Percentiles rank a stretch among this genome's conserved stretches.
Conservation (phyloP, 2,113 vertebrate genomes). For the Thunnus maccoyii region DNA sequence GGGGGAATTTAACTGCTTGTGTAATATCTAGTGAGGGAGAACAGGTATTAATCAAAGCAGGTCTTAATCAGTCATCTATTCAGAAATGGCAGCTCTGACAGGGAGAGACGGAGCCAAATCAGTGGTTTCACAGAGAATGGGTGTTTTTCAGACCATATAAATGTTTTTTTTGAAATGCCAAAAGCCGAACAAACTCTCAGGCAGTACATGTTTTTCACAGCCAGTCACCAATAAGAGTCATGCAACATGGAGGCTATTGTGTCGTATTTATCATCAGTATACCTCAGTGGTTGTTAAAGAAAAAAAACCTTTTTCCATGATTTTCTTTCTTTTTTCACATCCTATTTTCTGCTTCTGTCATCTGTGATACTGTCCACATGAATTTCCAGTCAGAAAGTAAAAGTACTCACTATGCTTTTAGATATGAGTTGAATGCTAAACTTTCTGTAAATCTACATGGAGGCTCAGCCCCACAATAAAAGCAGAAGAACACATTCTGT, state of each 20-base stretch:
- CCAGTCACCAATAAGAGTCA: not conserved
- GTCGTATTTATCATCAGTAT: not conserved
- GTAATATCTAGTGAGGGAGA: conserved; percentile 19
- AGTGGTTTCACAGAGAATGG: not conserved
- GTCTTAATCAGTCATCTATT: conserved; percentile 37
- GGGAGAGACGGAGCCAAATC: not conserved
- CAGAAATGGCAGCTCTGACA: conserved; percentile 1
- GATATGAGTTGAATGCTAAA: conserved; percentile 29
- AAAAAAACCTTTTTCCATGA: not conserved
- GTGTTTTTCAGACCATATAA: not conserved
- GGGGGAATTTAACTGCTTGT: conserved; percentile 12
- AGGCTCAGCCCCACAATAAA: conserved; percentile 16
- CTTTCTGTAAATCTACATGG: not conserved
- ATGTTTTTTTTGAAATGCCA: not conserved
- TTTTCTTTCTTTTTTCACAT: not conserved
- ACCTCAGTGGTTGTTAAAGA: not conserved
- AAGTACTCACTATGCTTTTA: not conserved
- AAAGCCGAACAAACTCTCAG: not conserved
- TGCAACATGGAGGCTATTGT: not conserved
- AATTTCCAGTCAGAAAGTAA: conserved; percentile 1
- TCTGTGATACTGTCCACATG: not conserved
- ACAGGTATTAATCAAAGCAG: conserved; percentile 42
- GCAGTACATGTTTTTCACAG: not conserved
- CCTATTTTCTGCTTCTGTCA: not conserved
- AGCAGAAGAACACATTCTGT: conserved; percentile 30